Base-by-base conservation (phyloP, 2,113 vertebrate species). In the Lepus europaeus region DNA sequence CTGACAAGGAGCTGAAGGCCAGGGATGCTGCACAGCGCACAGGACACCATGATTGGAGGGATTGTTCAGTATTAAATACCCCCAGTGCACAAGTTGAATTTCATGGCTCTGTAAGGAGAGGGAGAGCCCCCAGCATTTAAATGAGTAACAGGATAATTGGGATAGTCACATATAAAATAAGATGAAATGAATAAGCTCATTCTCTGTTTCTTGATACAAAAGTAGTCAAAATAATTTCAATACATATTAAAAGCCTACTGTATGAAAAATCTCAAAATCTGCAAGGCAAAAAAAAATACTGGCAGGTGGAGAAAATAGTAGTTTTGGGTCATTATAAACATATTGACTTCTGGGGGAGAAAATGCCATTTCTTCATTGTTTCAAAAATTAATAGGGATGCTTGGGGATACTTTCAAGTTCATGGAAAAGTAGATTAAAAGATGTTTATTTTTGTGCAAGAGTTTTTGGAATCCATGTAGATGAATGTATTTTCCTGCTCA, bases 301-400 rank as follows among this genome's bases (percentile, higher is more conserved):
- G 17, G 56, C 14, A 59, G 17, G 56, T 19, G 19, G 56, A 59
- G 56, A 87, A 84, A 33, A 72, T 36, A 76, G 5, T 66, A 45
- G 16, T 81, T 92, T 39, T 17, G 19, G 23, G 5, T 89, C 49
- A 89, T 72, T 93, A 89, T 85, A 73, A 80, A 74, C 53, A 33
- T 56, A 45, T 53, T 76, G 53, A 14, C 56, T 86, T 93, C 69
- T 31, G 45, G 23, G 45, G 31, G 49, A 89, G 45, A 27, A 69
- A 73, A 82, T 69, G 49, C 10, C 27, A 39, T 53, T 91, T 89
- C 56, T 86, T 2, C 9, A 31, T 78, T 80, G 27, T 45, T 45
- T 45, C 45, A 6, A 45, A 7, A 45, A 45, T 45, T 45, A 45
- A 7, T 45, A 45, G 6, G 45, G 45, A 45, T 45, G 45, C 7